Conservation (phyloP, 2,113 vertebrate species). For the Xenopus tropicalis region DNA sequence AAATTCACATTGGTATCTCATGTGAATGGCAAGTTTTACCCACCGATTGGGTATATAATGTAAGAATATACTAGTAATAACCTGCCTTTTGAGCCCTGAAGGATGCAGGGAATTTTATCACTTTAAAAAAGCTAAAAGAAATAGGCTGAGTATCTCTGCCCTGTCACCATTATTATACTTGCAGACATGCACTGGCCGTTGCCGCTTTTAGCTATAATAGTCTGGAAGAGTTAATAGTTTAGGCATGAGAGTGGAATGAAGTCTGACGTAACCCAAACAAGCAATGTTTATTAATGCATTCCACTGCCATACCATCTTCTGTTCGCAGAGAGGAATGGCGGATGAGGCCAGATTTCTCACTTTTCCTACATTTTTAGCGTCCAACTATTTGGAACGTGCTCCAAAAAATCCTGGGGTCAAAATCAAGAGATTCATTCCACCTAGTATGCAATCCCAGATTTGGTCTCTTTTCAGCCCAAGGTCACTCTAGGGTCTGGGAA, state of each 20-base stretch:
- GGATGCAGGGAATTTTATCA: too few species aligned
- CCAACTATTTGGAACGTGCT: conserved; percentile 27
- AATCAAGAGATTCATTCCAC: conserved; percentile 23
- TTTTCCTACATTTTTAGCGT: conserved; percentile 30
- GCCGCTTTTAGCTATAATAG: too few species aligned
- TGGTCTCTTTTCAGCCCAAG: conserved; percentile 18
- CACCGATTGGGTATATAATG: too few species aligned
- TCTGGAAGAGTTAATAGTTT: conserved; percentile 7
- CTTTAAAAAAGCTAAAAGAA: too few species aligned
- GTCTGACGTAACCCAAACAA: conserved; percentile 34
- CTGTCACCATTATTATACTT: too few species aligned
- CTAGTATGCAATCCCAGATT: conserved; percentile 33
- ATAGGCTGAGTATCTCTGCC: too few species aligned
- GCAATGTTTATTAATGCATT: conserved; percentile 42
- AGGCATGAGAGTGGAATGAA: conserved; percentile 38
- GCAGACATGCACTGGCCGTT: too few species aligned
- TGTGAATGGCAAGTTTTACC: too few species aligned
- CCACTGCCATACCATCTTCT: conserved; percentile 38
- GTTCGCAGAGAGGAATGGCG: conserved; percentile 19
- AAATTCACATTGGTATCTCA: not conserved
- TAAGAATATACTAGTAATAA: too few species aligned
- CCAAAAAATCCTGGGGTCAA: conserved; percentile 40
- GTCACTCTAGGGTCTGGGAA: conserved; percentile 42
- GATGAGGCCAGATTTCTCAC: conserved; percentile 15
- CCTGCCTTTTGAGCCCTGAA: too few species aligned